Evolutionary conservation across 2,888 invertebrate species (phyloP), one percentile per base, ranked within the genome.

Genomic region (Portevinia maculata): DNA sequence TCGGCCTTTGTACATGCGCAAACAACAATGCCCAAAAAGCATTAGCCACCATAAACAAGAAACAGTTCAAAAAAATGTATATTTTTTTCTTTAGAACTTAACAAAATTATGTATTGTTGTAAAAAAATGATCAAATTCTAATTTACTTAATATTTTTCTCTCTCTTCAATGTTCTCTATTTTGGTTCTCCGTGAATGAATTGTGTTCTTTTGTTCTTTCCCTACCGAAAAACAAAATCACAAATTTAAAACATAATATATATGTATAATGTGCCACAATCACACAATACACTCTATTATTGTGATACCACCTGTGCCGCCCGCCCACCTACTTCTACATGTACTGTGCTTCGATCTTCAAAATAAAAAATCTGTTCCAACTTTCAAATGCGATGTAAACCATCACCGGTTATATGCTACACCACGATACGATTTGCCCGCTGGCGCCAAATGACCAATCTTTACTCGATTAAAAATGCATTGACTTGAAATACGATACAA

Each of bases 121-220:
- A 55, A 65, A 50, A 59, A 65, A 48, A 52, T 13, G 19, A 60
- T 79, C 73, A 73, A 84, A 79, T 79, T 84, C 84, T 84, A 84
- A 84, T 84, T 73, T 84, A 69, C 84, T 79, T 74, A 79, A 79
- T 71, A 74, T 84, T 84, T 84, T 84, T 83, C 73, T 84, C 74
- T 75, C 84, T 84, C 79, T 79, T 84, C 84, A 79, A 84, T 79
- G 78, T 84, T 84, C 76, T 83, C 78, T 79, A 73, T 74, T 84
- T 84, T 84, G 84, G 79, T 84, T 74, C 79, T 83, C 52, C 83
- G 83, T 78, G 71, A 62, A 62, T 78, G 71, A 19, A 46, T 78
- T 83, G 83, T 83, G 83, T 78, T 78, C 50, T 57, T 83, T 83
- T 83, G 78, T 78, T 78, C 17, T 67, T 83, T 83, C 57, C 32